Percentiles rank a stretch among this genome's conserved stretches.
These are phyloP conservation scores for Centropus unirufus DNA, from an alignment of 2,113 vertebrate genomes.

Conservation along the genomic window DNA sequence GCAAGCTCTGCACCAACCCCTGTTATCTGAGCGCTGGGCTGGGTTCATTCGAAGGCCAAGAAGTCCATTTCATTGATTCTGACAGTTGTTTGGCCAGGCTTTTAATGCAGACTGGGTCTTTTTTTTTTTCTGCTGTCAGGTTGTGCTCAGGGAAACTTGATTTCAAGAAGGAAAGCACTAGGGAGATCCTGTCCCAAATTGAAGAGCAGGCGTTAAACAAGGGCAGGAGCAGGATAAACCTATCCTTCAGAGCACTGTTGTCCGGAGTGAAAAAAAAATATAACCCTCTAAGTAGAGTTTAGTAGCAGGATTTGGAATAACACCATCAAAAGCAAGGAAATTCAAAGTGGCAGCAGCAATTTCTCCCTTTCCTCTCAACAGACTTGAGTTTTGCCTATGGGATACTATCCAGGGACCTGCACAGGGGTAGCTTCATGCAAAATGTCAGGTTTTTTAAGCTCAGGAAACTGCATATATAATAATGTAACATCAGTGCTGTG, in stretches of 20 bases:
- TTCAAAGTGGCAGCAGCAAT: not conserved
- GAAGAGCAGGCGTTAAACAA: not conserved
- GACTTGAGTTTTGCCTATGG: not conserved
- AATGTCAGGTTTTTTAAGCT: not conserved
- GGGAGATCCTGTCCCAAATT: not conserved
- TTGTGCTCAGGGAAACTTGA: not conserved
- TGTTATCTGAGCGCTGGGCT: fast-evolving
- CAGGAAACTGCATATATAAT: fast-evolving
- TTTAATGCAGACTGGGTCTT: not conserved
- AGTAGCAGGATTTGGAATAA: not conserved
- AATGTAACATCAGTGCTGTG: too few relatives aligned
- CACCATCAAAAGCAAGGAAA: not conserved
- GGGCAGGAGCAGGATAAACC: not conserved
- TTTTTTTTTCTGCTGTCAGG: not conserved
- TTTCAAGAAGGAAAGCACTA: not conserved
- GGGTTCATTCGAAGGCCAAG: not conserved
- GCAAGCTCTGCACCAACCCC: not conserved
- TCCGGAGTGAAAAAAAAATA: not conserved
- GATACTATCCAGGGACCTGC: not conserved
- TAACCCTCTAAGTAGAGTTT: not conserved
- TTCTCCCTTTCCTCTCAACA: not conserved
- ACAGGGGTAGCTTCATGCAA: not conserved
- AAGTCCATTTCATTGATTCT: not conserved
- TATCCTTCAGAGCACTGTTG: not conserved
- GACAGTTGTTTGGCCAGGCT: not conserved